Evolutionary conservation across 1,140 invertebrate genomes (phyloP).

Genomic region (Plectrocnemia conspersa): DNA sequence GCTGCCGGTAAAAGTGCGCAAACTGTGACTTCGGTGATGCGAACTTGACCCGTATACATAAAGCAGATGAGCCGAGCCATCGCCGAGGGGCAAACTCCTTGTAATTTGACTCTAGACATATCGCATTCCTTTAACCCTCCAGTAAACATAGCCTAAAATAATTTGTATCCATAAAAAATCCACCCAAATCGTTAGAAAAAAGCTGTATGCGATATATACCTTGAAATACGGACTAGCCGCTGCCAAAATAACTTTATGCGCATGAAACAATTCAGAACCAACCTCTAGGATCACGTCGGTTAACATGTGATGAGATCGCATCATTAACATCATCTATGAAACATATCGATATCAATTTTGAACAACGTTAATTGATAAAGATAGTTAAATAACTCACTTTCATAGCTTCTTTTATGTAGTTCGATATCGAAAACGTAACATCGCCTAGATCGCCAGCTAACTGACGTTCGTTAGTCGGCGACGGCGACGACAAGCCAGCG

Average conservation of each 20-base stretch:
- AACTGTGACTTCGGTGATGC: constrained; percentile 85
- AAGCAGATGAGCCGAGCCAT: constrained; percentile 81
- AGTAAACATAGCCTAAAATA: constrained; percentile 81
- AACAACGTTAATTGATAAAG: too few relatives aligned
- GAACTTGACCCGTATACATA: constrained; percentile 86
- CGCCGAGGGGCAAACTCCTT: constrained; percentile 81
- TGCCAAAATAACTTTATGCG: constrained; percentile 87
- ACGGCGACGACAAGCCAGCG: constrained; percentile 4
- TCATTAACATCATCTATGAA: constrained; percentile 77
- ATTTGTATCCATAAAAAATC: constrained; percentile 1
- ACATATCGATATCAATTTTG: too few relatives aligned
- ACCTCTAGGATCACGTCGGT: constrained; percentile 86
- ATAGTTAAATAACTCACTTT: constrained; percentile 53
- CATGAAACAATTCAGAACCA: constrained; percentile 77
- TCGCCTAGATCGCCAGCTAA: constrained; percentile 60
- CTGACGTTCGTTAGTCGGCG: constrained; percentile 25
- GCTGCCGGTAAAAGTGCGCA: constrained; percentile 86
- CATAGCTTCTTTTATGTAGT: constrained; percentile 78
- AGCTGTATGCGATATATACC: constrained; percentile 46
- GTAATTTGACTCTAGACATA: constrained; percentile 77
- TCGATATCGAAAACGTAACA: constrained; percentile 82
- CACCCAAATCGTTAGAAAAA: neutral
- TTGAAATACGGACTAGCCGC: constrained; percentile 94
- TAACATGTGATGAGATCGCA: constrained; percentile 82
- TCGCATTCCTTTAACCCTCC: constrained; percentile 81